Evolutionary conservation across 2,113 vertebrate genomes (phyloP).

Genomic region (Suricata suricatta): DNA sequence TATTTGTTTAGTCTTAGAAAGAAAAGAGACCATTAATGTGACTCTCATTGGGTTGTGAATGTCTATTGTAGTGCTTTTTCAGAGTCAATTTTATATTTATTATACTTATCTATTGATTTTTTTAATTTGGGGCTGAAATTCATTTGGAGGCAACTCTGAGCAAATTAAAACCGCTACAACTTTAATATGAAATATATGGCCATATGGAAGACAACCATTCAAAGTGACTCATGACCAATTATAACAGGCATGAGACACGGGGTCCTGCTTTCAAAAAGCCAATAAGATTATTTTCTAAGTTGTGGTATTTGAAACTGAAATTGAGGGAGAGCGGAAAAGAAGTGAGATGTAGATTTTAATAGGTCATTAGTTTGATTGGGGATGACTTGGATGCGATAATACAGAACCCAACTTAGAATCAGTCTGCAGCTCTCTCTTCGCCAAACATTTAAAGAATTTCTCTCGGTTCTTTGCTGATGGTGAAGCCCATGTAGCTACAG

Average conservation of each 20-base stretch:
- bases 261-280: background rate
- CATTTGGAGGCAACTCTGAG: background rate
- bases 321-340: background rate
- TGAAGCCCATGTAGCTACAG: background rate
- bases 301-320: background rate
- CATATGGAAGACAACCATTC: background rate
- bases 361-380: background rate
- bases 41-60: background rate
- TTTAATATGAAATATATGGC: background rate
- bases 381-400: background rate
- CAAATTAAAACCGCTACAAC: background rate
- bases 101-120: background rate
- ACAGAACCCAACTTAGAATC: background rate
- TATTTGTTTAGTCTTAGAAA: background rate
- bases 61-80: background rate
- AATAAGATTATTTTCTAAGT: background rate
- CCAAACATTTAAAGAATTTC: fast-evolving
- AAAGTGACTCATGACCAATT: background rate
- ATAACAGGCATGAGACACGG: background rate
- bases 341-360: background rate
- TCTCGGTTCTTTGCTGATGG: too few species aligned
- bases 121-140: background rate
- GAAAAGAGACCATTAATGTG: background rate
- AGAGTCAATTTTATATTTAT: background rate
- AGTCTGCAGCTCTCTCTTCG: background rate